Percentiles rank a stretch among this genome's conserved stretches.
These are phyloP conservation scores for Chaitophorus viminalis DNA, from an alignment of 2,888 invertebrate genomes.

Conservation along the genomic window DNA sequence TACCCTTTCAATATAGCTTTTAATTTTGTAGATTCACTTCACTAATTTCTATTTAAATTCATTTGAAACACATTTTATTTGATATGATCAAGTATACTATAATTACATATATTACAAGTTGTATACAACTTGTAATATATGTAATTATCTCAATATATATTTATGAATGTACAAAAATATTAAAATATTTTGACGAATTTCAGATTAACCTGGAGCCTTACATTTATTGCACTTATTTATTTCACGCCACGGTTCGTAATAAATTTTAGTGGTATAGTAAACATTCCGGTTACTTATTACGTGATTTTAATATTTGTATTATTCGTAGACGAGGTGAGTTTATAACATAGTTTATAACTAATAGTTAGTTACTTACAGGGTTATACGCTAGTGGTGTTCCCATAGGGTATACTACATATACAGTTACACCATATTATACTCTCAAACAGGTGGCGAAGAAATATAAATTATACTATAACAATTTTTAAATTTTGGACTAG, in stretches of 20 bases:
- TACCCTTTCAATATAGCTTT: no score
- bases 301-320: neutral
- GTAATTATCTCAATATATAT: neutral
- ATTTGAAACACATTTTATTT: no score
- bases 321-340: constrained; percentile 10
- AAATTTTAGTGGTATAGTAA: neutral
- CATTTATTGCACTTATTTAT: neutral
- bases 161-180: neutral
- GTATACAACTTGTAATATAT: no score
- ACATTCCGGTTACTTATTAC: constrained; percentile 4
- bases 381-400: no score
- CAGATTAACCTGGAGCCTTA: neutral
- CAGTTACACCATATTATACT: no score
- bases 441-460: no score
- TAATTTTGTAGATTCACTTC: no score
- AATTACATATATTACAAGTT: neutral
- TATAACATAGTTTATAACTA: neutral
- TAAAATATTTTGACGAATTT: neutral
- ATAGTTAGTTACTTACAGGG: neutral
- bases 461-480: no score
- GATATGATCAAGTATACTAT: neutral
- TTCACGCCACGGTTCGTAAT: neutral
- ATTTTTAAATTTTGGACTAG: no score
- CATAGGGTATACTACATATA: no score
- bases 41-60: no score